Evolutionary conservation across 2,113 vertebrate genomes (phyloP).

Genomic region (Mobula hypostoma): DNA sequence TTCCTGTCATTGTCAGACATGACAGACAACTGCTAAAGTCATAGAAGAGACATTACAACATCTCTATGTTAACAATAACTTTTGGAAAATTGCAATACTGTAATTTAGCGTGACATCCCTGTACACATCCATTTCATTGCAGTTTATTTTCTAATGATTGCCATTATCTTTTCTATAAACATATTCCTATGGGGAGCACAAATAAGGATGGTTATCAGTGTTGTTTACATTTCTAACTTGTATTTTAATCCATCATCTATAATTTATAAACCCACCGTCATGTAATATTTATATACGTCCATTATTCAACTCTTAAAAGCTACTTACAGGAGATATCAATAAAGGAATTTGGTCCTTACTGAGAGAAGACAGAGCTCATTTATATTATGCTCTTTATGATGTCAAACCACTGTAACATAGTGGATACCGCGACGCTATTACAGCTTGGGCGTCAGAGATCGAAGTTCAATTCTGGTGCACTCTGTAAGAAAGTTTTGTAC

Average conservation of each 20-base stretch:
- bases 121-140: neutral
- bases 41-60: neutral
- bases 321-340: neutral
- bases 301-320: neutral
- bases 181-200: neutral
- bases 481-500: too few relatives aligned
- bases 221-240: slow-evolving; percentile 1
- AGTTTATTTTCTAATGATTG: neutral
- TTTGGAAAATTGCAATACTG: neutral
- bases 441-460: too few relatives aligned
- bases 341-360: neutral
- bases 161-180: neutral
- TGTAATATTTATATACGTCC: neutral
- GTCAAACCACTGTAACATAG: neutral
- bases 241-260: slow-evolving; percentile 17
- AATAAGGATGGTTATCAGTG: neutral
- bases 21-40: neutral
- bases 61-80: neutral
- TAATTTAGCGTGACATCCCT: neutral
- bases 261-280: neutral
- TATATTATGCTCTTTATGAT: neutral
- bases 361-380: neutral
- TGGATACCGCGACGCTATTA: too few relatives aligned
- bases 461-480: too few relatives aligned
- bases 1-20: too few relatives aligned